Percentiles rank a stretch among this genome's conserved stretches.
phyloP scores from a whole-genome alignment of 1,140 invertebrate species.

The Lepidurus arcticus region DNA sequence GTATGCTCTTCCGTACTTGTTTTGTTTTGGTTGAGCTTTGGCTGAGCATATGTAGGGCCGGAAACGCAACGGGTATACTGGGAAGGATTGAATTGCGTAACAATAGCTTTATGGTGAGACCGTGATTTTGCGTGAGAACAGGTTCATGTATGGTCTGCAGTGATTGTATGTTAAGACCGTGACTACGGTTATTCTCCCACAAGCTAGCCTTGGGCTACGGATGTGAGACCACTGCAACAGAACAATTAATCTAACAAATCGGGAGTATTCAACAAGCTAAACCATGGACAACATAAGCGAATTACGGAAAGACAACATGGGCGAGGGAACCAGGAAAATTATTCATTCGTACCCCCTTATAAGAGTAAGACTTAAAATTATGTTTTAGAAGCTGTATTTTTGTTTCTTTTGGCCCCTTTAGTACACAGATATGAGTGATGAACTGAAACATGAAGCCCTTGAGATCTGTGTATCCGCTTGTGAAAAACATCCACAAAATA shows the following conservation, averaged over 20 bases:
- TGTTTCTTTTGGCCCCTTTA: slow-evolving; percentile 24
- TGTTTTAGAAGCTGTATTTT: background rate
- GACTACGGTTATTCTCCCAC: background rate
- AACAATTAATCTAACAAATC: background rate
- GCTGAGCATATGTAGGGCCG: no score
- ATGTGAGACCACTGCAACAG: background rate
- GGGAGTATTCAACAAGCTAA: background rate
- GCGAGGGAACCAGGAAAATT: slow-evolving; percentile 23
- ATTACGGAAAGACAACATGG: background rate
- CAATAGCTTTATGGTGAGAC: background rate
- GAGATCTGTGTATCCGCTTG: slow-evolving; percentile 53
- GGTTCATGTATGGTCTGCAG: background rate
- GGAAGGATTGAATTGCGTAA: background rate
- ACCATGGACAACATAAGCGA: background rate
- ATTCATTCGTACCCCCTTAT: slow-evolving; percentile 33
- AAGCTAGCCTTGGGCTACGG: background rate
- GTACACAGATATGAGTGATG: slow-evolving; percentile 51
- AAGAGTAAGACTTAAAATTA: slow-evolving; percentile 22
- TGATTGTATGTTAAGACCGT: background rate
- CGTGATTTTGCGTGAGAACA: background rate
- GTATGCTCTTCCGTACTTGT: no score
- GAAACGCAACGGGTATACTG: no score
- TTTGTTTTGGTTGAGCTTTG: no score
- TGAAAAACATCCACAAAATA: slow-evolving; percentile 51
- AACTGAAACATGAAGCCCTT: slow-evolving; percentile 50